phyloP scores from a whole-genome alignment of 2,888 invertebrate species.

The Megastigmus dorsalis region DNA sequence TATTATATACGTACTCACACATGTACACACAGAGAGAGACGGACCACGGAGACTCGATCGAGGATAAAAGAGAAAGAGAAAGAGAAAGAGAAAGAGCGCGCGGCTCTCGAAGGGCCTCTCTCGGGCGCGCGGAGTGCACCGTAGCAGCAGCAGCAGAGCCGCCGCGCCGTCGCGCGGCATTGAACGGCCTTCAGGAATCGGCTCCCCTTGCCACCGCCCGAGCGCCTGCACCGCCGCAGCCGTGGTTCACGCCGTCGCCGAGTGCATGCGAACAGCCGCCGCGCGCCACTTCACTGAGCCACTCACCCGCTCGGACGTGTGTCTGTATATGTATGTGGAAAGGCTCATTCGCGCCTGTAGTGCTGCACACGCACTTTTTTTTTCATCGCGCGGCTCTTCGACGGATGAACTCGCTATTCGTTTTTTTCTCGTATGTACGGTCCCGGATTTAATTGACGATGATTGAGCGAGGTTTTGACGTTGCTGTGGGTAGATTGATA shows the following conservation, averaged over 20 bases:
- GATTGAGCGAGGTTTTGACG: background rate
- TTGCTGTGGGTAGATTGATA: too few relatives aligned
- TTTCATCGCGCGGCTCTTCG: too few relatives aligned
- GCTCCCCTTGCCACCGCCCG: conserved; percentile 60
- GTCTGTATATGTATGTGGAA: conserved; percentile 34
- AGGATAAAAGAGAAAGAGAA: conserved; percentile 46
- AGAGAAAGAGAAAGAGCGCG: background rate
- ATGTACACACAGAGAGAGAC: background rate
- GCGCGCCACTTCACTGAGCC: too few relatives aligned
- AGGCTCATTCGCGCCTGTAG: too few relatives aligned
- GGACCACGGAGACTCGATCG: background rate
- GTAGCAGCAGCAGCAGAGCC: too few relatives aligned
- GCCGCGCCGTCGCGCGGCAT: conserved; percentile 59
- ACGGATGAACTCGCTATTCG: too few relatives aligned
- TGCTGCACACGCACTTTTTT: too few relatives aligned
- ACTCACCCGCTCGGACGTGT: too few relatives aligned
- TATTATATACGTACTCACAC: too few relatives aligned
- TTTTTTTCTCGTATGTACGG: too few relatives aligned
- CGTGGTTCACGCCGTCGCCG: background rate
- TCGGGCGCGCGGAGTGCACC: background rate
- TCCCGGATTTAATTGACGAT: background rate
- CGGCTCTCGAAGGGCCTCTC: background rate
- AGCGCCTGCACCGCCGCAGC: background rate
- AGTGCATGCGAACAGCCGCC: too few relatives aligned
- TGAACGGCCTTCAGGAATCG: conserved; percentile 70